A percentile compares a stretch with the other conserved stretches of the same genome.
Conservation (phyloP, 2,113 vertebrate genomes). For the Amphilophus citrinellus region DNA sequence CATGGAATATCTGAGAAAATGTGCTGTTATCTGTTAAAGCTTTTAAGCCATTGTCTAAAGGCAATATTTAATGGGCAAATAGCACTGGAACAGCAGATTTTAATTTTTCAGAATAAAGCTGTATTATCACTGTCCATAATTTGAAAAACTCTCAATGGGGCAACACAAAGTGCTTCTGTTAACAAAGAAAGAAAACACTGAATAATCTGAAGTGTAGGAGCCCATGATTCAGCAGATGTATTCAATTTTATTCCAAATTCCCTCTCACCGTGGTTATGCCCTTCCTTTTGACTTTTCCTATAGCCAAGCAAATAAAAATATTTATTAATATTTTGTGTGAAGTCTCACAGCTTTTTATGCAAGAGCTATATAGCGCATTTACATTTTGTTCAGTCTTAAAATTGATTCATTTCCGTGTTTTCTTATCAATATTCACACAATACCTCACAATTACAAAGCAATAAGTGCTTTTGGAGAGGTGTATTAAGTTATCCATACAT, state of each 20-base stretch:
- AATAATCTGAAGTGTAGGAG: not conserved
- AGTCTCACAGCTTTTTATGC: not conserved
- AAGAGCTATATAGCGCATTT: not conserved
- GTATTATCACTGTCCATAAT: slow-evolving; percentile 28
- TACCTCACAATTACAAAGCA: too few species aligned
- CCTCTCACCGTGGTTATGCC: not conserved
- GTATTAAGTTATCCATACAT: too few species aligned
- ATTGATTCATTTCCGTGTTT: too few species aligned
- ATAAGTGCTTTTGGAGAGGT: too few species aligned
- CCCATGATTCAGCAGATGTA: not conserved
- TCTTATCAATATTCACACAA: too few species aligned
- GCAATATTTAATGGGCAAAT: slow-evolving; percentile 52
- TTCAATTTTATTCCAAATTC: not conserved
- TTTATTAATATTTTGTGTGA: not conserved
- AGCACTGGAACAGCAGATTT: slow-evolving; percentile 36
- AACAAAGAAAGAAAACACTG: slow-evolving; percentile 22
- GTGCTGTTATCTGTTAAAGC: slow-evolving; percentile 53
- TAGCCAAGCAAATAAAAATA: not conserved
- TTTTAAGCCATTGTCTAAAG: slow-evolving; percentile 62
- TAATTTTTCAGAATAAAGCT: slow-evolving; percentile 45
- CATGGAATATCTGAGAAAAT: slow-evolving; percentile 56
- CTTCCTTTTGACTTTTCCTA: not conserved
- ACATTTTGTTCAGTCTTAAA: too few species aligned
- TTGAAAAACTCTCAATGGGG: slow-evolving; percentile 35
- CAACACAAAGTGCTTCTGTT: slow-evolving; percentile 33